Percentiles rank a stretch among this genome's conserved stretches.
Evolutionary conservation across 2,888 invertebrate genomes (phyloP).

Genomic region (Gortyna flavago): DNA sequence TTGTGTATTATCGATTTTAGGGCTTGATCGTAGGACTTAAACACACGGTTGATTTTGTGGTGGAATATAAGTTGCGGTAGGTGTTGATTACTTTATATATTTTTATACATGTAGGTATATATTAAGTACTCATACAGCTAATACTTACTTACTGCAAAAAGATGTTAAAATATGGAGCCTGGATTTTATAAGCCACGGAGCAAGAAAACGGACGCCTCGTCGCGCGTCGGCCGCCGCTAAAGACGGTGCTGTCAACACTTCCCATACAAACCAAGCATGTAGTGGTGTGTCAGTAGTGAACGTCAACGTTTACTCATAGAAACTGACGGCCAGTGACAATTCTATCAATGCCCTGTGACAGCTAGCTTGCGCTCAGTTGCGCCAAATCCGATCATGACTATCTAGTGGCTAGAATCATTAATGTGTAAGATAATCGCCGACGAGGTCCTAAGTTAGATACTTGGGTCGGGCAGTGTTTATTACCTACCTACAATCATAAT

Average conservation of each 20-base stretch:
- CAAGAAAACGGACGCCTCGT: no score
- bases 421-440: background rate
- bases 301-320: background rate
- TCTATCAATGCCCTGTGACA: background rate
- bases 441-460: no score
- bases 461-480: background rate
- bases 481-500: background rate
- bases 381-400: background rate
- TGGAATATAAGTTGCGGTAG: background rate
- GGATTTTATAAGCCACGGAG: background rate
- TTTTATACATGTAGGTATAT: no score
- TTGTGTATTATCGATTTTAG: slow-evolving; percentile 4
- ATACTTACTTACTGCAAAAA: no score
- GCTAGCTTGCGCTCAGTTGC: background rate
- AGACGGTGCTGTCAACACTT: background rate
- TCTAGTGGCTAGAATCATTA: background rate
- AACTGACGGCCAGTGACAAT: background rate
- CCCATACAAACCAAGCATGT: background rate
- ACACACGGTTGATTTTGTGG: background rate
- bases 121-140: no score
- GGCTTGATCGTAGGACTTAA: background rate
- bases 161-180: background rate
- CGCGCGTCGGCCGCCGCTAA: background rate
- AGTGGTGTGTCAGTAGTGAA: background rate
- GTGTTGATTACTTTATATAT: background rate